phyloP scores from a whole-genome alignment of 2,797 vertebrate genomes.

The Anableps anableps region DNA sequence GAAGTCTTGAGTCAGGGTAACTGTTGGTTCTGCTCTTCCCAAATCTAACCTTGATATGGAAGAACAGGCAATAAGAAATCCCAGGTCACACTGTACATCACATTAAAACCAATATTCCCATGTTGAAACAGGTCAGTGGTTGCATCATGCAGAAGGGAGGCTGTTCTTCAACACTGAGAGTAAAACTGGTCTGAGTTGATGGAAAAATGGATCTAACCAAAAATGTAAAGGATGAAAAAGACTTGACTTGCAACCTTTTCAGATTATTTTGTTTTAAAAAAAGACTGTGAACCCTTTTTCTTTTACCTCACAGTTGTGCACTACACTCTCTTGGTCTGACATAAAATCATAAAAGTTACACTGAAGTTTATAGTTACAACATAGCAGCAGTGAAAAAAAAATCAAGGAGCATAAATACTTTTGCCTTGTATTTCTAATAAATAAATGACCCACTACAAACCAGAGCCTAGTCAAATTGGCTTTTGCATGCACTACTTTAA shows the following conservation, averaged over 20 bases:
- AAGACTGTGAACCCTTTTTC: background rate
- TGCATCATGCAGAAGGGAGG: background rate
- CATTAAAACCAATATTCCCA: background rate
- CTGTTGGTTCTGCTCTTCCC: background rate
- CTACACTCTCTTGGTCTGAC: background rate
- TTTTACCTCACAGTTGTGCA: too few relatives aligned
- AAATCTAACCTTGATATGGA: background rate
- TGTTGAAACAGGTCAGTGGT: background rate
- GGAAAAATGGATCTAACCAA: background rate
- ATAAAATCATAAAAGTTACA: background rate
- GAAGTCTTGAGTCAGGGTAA: background rate
- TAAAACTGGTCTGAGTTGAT: background rate
- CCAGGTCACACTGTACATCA: background rate
- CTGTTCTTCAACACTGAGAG: background rate
- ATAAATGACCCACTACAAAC: constrained; percentile 13
- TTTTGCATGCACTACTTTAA: background rate
- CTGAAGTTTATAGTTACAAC: background rate
- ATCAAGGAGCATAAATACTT: background rate
- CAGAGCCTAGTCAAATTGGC: background rate
- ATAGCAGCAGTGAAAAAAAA: background rate
- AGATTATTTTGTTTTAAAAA: background rate
- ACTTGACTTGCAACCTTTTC: background rate
- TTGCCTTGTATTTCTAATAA: constrained; percentile 19
- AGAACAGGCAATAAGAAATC: background rate
- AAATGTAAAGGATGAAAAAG: background rate